Evolutionary conservation across 2,113 vertebrate species (phyloP), one percentile per base, ranked within the genome.

Genomic region (Ptilonorhynchus violaceus): DNA sequence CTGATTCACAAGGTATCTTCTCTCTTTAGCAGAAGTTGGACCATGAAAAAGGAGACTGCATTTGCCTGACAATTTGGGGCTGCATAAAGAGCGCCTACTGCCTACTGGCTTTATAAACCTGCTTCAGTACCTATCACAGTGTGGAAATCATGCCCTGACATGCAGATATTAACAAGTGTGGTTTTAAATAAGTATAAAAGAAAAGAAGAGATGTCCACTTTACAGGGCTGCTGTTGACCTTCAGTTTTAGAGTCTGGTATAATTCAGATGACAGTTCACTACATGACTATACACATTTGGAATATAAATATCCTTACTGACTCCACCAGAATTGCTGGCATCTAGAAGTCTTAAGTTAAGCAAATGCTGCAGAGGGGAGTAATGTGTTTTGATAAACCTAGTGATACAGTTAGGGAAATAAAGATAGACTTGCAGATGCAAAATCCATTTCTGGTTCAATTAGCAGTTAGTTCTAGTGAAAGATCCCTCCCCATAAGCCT

Each of bases 91-190:
- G 25, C 72, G 18, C 11, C 19, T 39, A 10, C 15, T 44, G 11
- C 21, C 13, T 41, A 6, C 2, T 73, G 44, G 46, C 46, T 92
- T 66, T 66, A 30, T 62, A 80, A 79, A 85, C 13, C 9, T 67
- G 35, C 10, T 85, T 79, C 53, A 52, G 3, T 37, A 58, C 16
- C 14, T 76, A 46, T 13, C n/a, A 35, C 20, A 41, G 18, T 0
- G 0, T 19, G 15, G 30, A 63, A 94, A 49, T 47, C 46, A 10
- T 1, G 2, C 7, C 55, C 31, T 0, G 1, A 28, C 55, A 75
- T 15, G 15, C 7, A 75, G 17, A 20, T 56, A 66, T 53, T 67
- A 90, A 73, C 19, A 68, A 56, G 68, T 41, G 3, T 2, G 55
- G 81, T 81, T 78, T 82, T 11, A 64, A 67, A 22, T 59, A 42